Conservation (phyloP, 30 jellyfish, hydroid and myxozoan genomes). For the Calvadosia cruxmelitensis region DNA sequence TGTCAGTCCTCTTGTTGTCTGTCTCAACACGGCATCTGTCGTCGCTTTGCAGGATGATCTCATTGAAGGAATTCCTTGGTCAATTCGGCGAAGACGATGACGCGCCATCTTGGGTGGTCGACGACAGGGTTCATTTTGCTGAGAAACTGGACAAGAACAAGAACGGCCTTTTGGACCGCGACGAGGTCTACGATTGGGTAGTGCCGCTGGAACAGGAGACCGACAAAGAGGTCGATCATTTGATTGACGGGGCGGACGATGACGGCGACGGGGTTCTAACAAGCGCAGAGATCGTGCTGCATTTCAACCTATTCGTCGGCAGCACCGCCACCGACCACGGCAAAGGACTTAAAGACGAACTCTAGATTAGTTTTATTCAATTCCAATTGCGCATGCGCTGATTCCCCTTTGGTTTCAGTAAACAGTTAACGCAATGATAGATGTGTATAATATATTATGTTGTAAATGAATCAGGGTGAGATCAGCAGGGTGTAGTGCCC, state of each 20-base stretch:
- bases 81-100: conserved; percentile 74
- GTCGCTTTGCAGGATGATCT: conserved; percentile 47
- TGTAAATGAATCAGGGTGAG: no score
- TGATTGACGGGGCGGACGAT: conserved; percentile 81
- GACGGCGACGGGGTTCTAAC: conserved; percentile 55
- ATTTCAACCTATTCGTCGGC: conserved; percentile 75
- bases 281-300: conserved; percentile 59
- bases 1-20: no score
- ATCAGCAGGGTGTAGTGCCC: no score
- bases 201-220: conserved; percentile 61
- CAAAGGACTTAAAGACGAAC: conserved; percentile 24
- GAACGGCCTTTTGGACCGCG: conserved; percentile 43
- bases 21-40: no score
- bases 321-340: conserved; percentile 98
- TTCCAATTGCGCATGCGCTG: no score
- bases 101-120: conserved; percentile 87
- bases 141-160: conserved; percentile 59
- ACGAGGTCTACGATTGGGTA: conserved; percentile 70
- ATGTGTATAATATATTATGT: no score
- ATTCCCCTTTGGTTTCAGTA: no score
- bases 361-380: no score
- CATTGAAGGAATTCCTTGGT: conserved; percentile 75
- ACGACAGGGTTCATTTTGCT: conserved; percentile 74
- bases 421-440: no score
- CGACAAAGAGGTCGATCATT: conserved; percentile 53